Percentiles rank a stretch among this genome's conserved stretches.
phyloP scores from a whole-genome alignment of 2,113 vertebrate genomes.

The Corythornis vintsioides region DNA sequence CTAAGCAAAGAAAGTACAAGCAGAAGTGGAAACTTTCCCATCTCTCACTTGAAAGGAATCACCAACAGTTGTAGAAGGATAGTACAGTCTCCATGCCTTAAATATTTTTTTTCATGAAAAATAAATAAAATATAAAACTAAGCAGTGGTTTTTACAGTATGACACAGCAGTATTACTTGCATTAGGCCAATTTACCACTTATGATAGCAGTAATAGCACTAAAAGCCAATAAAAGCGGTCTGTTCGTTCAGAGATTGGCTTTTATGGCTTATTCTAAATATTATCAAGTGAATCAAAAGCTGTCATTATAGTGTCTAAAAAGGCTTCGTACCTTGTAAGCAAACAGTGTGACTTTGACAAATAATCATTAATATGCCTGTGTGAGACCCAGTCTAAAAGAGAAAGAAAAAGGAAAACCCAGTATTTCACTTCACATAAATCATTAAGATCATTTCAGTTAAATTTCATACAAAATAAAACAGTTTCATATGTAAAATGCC shows the following conservation, averaged over 20 bases:
- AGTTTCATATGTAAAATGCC: slow-evolving; percentile 67
- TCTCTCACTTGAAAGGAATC: not conserved
- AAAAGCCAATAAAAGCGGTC: slow-evolving; percentile 82
- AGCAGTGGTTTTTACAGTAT: slow-evolving; percentile 69
- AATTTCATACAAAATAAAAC: slow-evolving; percentile 71
- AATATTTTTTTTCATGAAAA: slow-evolving; percentile 38
- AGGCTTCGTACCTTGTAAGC: slow-evolving; percentile 80
- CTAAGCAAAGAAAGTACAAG: not conserved
- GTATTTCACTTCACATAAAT: slow-evolving; percentile 73
- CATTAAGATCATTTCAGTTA: slow-evolving; percentile 73
- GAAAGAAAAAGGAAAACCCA: slow-evolving; percentile 64
- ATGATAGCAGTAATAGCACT: slow-evolving; percentile 79
- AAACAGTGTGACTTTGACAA: slow-evolving; percentile 84
- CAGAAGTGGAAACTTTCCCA: not conserved
- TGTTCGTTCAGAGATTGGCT: slow-evolving; percentile 78
- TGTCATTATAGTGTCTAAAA: slow-evolving; percentile 80
- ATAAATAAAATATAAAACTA: slow-evolving; percentile 71
- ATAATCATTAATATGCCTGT: slow-evolving; percentile 77
- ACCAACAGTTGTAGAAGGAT: not conserved
- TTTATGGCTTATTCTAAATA: slow-evolving; percentile 82
- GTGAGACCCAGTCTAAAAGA: slow-evolving; percentile 65
- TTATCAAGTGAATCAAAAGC: slow-evolving; percentile 81
- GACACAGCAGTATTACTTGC: slow-evolving; percentile 80
- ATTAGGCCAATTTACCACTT: slow-evolving; percentile 83
- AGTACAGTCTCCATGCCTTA: not conserved